Evolutionary conservation across 2,888 invertebrate species (phyloP).

Genomic region (Branchellion lobata): DNA sequence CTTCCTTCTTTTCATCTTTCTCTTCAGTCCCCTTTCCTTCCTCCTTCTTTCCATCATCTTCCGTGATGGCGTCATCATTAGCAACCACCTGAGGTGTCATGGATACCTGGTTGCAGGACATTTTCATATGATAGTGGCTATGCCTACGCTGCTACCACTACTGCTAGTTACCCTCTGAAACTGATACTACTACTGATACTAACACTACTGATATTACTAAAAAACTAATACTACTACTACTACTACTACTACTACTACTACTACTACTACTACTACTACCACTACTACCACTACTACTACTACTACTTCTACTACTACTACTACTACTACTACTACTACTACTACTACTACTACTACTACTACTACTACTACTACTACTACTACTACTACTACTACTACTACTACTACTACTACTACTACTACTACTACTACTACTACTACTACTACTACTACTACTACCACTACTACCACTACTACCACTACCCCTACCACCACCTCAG

Average conservation of each 20-base stretch:
- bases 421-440: not conserved
- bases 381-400: not conserved
- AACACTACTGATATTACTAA: not conserved
- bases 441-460: constrained; percentile 15
- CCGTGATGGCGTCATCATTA: too few species aligned
- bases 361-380: constrained; percentile 16
- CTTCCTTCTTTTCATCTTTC: not conserved
- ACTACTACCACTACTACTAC: constrained; percentile 1
- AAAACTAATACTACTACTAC: not conserved
- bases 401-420: constrained; percentile 1
- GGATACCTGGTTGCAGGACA: too few species aligned
- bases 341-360: constrained; percentile 14
- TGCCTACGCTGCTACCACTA: too few species aligned
- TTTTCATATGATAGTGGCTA: too few species aligned
- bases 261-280: not conserved
- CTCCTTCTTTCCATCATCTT: too few species aligned
- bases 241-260: constrained; percentile 21
- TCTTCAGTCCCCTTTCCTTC: too few species aligned
- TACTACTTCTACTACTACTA: constrained; percentile 21
- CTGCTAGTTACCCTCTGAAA: too few species aligned
- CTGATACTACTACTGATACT: too few species aligned
- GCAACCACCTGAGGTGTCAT: too few species aligned
- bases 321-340: constrained; percentile 43
- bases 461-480: constrained; percentile 17
- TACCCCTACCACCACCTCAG: not conserved